phyloP scores from a whole-genome alignment of 2,797 vertebrate species.

The Lates japonicus region DNA sequence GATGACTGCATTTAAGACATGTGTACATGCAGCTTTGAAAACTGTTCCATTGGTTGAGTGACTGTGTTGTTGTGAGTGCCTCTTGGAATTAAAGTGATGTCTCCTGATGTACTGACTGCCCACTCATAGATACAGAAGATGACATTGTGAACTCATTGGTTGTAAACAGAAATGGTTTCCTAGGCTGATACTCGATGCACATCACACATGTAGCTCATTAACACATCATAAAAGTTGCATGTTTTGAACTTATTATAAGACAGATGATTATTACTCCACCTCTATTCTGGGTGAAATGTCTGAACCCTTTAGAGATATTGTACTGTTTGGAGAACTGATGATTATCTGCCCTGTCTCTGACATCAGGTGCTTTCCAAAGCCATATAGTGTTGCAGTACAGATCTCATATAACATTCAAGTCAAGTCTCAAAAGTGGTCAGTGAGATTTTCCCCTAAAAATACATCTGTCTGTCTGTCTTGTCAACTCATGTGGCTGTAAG shows the following conservation, averaged over 20 bases:
- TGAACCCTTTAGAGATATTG: not conserved
- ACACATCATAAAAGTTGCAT: not conserved
- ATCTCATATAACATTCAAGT: not conserved
- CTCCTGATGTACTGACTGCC: slow-evolving; percentile 18
- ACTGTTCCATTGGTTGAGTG: slow-evolving; percentile 25
- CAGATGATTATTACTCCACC: not conserved
- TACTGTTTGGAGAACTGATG: not conserved
- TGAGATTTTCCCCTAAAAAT: not conserved
- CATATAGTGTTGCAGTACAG: not conserved
- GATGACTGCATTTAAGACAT: slow-evolving; percentile 51
- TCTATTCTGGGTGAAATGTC: not conserved
- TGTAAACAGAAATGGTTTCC: not conserved
- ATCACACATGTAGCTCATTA: not conserved
- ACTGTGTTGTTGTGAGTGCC: slow-evolving; percentile 48
- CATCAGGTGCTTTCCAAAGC: not conserved
- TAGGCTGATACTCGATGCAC: not conserved
- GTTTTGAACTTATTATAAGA: slow-evolving; percentile 10
- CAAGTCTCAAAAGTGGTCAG: not conserved
- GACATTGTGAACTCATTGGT: not conserved
- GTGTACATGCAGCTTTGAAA: slow-evolving; percentile 49
- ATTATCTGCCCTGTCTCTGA: not conserved
- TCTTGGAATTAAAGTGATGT: slow-evolving; percentile 37
- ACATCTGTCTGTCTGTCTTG: not conserved
- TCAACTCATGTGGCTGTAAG: not conserved
- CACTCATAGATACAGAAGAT: not conserved